Evolutionary conservation across 2,113 vertebrate genomes (phyloP).

Genomic region (Dicaeum eximium): DNA sequence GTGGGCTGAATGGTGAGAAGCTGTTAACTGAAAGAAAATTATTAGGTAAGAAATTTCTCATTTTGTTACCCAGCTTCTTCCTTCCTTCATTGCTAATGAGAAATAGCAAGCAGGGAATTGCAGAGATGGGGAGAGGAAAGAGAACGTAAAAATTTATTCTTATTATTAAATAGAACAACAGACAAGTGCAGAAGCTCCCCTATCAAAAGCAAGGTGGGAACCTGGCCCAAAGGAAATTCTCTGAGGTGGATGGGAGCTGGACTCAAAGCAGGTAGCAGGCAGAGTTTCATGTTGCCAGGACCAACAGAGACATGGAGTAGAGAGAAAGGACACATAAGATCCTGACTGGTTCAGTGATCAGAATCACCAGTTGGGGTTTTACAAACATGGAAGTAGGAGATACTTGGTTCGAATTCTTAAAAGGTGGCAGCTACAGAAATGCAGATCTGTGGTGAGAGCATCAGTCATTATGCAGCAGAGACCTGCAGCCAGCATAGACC

Average conservation of each 20-base stretch:
- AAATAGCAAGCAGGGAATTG: slow-evolving; percentile 38
- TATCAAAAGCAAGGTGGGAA: neutral
- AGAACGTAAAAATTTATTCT: neutral
- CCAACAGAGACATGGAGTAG: neutral
- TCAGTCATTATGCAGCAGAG: neutral
- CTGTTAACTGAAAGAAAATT: slow-evolving; percentile 40
- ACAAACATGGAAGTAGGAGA: neutral
- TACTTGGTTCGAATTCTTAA: neutral
- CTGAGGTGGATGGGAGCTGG: neutral
- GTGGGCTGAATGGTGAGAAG: neutral
- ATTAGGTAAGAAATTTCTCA: slow-evolving; percentile 38
- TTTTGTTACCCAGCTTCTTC: slow-evolving; percentile 51
- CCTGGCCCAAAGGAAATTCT: neutral
- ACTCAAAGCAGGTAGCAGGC: neutral
- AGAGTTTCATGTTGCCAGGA: neutral
- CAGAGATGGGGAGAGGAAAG: neutral
- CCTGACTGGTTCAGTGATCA: neutral
- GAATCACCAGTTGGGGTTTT: neutral
- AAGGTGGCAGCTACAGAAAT: neutral
- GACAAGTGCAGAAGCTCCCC: neutral
- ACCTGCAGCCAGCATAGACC: neutral
- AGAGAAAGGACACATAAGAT: neutral
- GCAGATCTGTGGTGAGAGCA: neutral
- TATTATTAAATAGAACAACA: neutral
- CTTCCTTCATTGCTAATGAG: slow-evolving; percentile 14